Conservation (phyloP, 2,113 vertebrate genomes). For the Brachionichthys hirsutus region DNA sequence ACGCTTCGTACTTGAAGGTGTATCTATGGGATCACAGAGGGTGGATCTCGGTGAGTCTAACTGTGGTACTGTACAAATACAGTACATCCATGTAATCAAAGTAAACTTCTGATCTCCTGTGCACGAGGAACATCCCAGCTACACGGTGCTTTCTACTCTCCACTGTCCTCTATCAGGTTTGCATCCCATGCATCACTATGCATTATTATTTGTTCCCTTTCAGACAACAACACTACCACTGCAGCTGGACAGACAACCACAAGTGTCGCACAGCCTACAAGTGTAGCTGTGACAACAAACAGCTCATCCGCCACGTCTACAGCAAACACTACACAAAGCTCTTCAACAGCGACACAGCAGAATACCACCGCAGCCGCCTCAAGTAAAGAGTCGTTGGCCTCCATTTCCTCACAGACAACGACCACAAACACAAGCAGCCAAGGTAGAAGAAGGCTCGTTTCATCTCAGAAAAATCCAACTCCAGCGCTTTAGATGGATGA, state of each 20-base stretch:
- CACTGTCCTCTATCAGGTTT: neutral
- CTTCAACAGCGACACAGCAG: neutral
- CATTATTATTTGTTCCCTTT: slow-evolving; percentile 12
- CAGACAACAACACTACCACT: neutral
- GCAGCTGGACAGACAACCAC: neutral
- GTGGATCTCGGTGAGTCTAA: too few species aligned
- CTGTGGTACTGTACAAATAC: too few species aligned
- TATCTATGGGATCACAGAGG: too few species aligned
- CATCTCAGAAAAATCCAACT: too few species aligned
- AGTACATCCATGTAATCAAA: too few species aligned
- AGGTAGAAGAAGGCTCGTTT: too few species aligned
- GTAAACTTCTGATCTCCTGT: too few species aligned
- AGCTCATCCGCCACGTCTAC: neutral
- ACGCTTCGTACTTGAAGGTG: too few species aligned
- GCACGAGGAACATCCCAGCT: too few species aligned
- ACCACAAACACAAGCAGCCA: slow-evolving; percentile 39
- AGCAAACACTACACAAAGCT: neutral
- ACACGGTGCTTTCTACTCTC: too few species aligned
- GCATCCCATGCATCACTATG: neutral
- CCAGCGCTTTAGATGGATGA: too few species aligned
- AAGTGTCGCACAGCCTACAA: neutral
- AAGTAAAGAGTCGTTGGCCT: neutral
- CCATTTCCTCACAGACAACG: slow-evolving; percentile 1
- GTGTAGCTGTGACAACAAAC: neutral
- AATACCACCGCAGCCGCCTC: neutral